Conservation (phyloP, 2,113 vertebrate genomes). For the Sciurus niger region DNA sequence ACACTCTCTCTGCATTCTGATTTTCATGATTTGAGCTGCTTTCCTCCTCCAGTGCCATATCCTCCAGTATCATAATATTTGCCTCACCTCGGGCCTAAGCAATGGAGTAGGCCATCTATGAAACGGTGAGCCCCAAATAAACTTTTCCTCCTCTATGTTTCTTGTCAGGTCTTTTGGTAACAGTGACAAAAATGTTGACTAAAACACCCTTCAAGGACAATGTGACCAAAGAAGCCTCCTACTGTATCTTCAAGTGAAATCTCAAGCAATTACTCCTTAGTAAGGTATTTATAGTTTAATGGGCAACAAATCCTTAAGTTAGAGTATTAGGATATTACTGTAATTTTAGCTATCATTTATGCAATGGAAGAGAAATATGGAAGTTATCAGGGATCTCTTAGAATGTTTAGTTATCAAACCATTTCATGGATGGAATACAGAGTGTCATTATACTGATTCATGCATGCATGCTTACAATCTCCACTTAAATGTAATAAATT, state of each 20-base stretch:
- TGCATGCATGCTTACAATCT: background rate
- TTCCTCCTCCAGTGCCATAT: too few species aligned
- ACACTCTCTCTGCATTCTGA: too few species aligned
- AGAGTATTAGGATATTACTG: background rate
- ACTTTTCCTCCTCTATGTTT: too few species aligned
- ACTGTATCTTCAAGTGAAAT: background rate
- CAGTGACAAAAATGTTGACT: too few species aligned
- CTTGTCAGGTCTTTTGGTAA: too few species aligned
- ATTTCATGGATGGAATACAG: background rate
- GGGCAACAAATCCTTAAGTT: background rate
- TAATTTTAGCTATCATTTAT: conserved; percentile 38
- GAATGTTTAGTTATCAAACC: background rate
- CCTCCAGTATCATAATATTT: too few species aligned
- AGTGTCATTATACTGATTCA: background rate
- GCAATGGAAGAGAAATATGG: background rate
- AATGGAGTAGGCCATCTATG: too few species aligned
- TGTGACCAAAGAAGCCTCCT: background rate
- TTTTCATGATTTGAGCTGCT: too few species aligned
- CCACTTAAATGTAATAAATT: background rate
- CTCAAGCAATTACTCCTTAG: background rate
- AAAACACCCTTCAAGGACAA: background rate
- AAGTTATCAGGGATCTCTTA: background rate
- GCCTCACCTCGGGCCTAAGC: too few species aligned
- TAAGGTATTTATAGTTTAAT: conserved; percentile 10
- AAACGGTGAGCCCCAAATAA: too few species aligned